Evolutionary conservation across 2,797 vertebrate species (phyloP).

Genomic region (Falco cherrug): DNA sequence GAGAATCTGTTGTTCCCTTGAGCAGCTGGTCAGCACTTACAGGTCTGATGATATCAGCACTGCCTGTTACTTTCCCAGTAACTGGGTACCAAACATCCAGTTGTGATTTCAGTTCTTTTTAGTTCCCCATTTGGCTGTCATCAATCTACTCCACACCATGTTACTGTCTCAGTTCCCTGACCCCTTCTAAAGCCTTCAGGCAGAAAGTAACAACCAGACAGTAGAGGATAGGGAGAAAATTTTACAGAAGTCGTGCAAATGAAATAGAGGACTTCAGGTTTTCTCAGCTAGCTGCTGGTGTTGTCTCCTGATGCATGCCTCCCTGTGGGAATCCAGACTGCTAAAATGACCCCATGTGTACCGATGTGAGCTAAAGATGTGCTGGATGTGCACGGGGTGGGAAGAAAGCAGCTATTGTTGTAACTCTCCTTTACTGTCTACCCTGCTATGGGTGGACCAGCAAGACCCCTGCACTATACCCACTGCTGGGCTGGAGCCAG

Average conservation of each 20-base stretch:
- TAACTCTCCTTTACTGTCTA: background rate
- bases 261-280: background rate
- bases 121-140: background rate
- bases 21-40: background rate
- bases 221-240: background rate
- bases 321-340: background rate
- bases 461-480: background rate
- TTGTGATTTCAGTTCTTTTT: background rate
- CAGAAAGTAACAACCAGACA: background rate
- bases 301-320: background rate
- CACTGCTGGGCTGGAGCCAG: background rate
- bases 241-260: background rate
- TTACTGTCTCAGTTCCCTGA: background rate
- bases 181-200: background rate
- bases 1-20: background rate
- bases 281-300: background rate
- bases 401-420: background rate
- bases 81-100: background rate
- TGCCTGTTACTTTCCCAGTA: background rate
- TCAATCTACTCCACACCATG: background rate
- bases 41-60: slow-evolving; percentile 7
- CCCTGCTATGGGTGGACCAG: background rate
- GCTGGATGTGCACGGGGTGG: background rate
- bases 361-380: accelerated
- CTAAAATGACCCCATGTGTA: background rate